Conservation (phyloP, 1,140 invertebrate species). For the Lepidurus packardi region DNA sequence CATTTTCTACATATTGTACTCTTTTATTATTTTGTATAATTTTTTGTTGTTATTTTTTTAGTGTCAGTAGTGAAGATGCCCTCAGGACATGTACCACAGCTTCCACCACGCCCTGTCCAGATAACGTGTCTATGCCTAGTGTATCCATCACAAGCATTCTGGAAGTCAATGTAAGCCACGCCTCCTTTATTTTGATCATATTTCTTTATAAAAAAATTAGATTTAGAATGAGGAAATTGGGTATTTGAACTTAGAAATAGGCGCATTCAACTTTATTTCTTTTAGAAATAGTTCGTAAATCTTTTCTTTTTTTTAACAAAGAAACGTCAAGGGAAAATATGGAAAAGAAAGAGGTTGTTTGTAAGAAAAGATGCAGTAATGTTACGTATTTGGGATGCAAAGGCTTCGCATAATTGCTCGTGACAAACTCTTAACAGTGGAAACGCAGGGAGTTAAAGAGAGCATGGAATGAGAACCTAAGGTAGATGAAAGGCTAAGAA, state of each 20-base stretch:
- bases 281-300: too few relatives aligned
- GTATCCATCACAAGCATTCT: conserved; percentile 33
- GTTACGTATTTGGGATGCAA: too few relatives aligned
- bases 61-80: conserved; percentile 38
- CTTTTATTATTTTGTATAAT: conserved; percentile 9
- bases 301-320: too few relatives aligned
- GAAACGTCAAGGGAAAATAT: too few relatives aligned
- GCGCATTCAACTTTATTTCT: too few relatives aligned
- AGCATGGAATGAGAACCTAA: too few relatives aligned
- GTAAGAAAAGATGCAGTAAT: too few relatives aligned
- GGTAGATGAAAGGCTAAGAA: too few relatives aligned
- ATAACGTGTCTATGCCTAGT: conserved; percentile 28
- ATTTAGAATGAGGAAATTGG: neutral
- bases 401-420: too few relatives aligned
- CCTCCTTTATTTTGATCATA: neutral
- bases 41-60: conserved; percentile 28
- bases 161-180: conserved; percentile 36
- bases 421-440: too few relatives aligned
- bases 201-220: neutral
- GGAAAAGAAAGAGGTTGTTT: too few relatives aligned
- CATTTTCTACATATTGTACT: conserved; percentile 33
- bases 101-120: conserved; percentile 28
- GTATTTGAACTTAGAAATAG: neutral
- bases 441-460: too few relatives aligned
- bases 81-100: conserved; percentile 33